Base-by-base conservation (phyloP, 1,140 invertebrate species). In the Epicauta chinensis region DNA sequence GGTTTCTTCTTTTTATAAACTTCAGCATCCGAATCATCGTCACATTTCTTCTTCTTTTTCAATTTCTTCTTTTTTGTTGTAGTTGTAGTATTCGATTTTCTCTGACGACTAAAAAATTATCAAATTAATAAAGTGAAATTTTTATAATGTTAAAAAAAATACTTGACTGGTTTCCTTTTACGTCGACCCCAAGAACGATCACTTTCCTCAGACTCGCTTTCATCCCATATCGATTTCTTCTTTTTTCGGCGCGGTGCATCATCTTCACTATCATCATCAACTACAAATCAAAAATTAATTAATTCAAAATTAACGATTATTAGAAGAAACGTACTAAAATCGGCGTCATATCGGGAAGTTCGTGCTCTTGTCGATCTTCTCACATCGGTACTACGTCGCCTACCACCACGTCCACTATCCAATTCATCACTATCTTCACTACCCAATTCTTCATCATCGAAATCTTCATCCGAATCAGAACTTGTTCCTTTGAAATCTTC, bases 401-500 rank as follows among this genome's bases (percentile, higher is more conserved):
- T 65, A 45, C 62, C 34, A 39, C 70, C 70, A 51, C 68, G 67
- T 4, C 72, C 70, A 43, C 66, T 69, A 4, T 67, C 65, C n/a
- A 76, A 73, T 53, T 76, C 77, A 39, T 78, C 80, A 32, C 77
- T 81, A 16, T 82, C 80, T 45, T 83, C 77, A 15, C 73, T 74
- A 34, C 79, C 77, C 15, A 75, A 77, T 16, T 77, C 75, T 16
- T 81, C 77, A 48, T 81, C 79, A 0, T 84, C 81, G 13, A 67
- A 65, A 16, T 66, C 63, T 7, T 67, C 66, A 42, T 62, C 61
- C 0, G 44, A 51, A 10, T 59, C 56, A n/a, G 35, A 31, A 36
- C 51, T 53, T 0, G 71, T 70, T n/a, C 81, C 85, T 61, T 90
- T 89, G 57, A 93, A 93, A 68, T 92, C 89, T 70, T 92, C 89